Evolutionary conservation across 2,888 invertebrate species (phyloP), one percentile per base, ranked within the genome.

Genomic region (Acleris laterana): DNA sequence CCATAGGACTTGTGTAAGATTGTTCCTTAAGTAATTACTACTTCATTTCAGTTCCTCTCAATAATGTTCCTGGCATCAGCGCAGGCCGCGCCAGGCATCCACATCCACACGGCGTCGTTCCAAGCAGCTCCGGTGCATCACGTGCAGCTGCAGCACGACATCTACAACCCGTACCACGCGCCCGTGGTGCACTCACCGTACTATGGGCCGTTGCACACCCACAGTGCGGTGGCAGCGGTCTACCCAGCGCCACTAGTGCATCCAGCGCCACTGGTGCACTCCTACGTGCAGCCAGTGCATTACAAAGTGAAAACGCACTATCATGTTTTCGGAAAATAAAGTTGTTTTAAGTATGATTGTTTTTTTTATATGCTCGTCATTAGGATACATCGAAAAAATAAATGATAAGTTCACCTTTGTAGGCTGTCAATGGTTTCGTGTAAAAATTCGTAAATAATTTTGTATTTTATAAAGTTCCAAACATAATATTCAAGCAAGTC

Each of bases 251-350:
- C 25, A 5, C 28, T 28, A 1, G 7, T 32, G 32, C 32, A 32
- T 32, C 32, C 32, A 9, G 9, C 50, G 11, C 70, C 70, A 22
- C 32, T 70, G 19, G 56, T 62, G 7, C 70, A 70, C 20, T 76
- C 74, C 1, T 67, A 76, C 2, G 73, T 74, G 1, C 69, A 66
- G 7, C 63, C 68, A 0, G 74, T 76, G 0, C 63, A 81, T 59
- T 82, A 82, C 55, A 83, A 84, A 70, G 79, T 83, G 28, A 84
- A 84, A 62, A 77, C 77, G 3, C 77, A 79, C 70, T 82, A 83
- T 59, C 81, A 81, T 75, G 49, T 79, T 4, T 78, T 78, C 65
- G 79, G 81, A 3, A 78, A 78, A 77, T 79, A 77, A 79, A 74
- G 49, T 32, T 5, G 9, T 46, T 5, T 1, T 22, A n/a, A 3